Evolutionary conservation across 2,888 invertebrate species (phyloP), one percentile per base, ranked within the genome.

Genomic region (Busseola fusca): DNA sequence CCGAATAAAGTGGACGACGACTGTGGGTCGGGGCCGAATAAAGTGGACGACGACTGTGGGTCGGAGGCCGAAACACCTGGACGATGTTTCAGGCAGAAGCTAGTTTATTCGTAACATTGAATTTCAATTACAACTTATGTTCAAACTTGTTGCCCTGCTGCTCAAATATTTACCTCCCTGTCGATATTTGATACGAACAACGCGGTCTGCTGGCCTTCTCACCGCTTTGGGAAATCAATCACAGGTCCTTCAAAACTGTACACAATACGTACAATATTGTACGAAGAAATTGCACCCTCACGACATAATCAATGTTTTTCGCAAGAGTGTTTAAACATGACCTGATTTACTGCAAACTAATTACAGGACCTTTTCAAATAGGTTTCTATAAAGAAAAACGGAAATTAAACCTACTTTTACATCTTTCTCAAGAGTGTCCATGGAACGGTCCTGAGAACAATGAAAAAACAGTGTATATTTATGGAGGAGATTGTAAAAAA

Each of bases 141-240:
- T 10, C 16, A 10, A 59, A 3, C 9, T 40, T 18, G 12, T 37
- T 37, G 12, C 16, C 9, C 21, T 64, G 27, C n/a, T n/a, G 21
- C 10, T 5, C 0, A 25, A 66, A 64, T 1, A 63, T 25, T 14
- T 25, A 25, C 27, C 27, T 14, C 21, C 42, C 5, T 42, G 7
- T 50, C 25, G 30, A 42, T 16, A 71, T 71, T 70, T 40, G 16
- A 27, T 45, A 45, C 37, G 37, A 72, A 45, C 34, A 30, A 48
- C 21, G 48, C 21, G 48, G 42, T 0, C 18, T 21, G 27, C 42
- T 62, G 52, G 34, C 52, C 60, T 21, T 50, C 25, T 50, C 45
- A 27, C 12, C 58, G 80, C 80, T 74, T 48, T 66, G 76, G 76
- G 76, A 76, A 76, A 76, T 76, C 80, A 76, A 76, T 76, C 80